These are phyloP conservation scores for Chrysotoxum bicinctum DNA, from an alignment of 2,888 invertebrate species.

Conservation along the genomic window DNA sequence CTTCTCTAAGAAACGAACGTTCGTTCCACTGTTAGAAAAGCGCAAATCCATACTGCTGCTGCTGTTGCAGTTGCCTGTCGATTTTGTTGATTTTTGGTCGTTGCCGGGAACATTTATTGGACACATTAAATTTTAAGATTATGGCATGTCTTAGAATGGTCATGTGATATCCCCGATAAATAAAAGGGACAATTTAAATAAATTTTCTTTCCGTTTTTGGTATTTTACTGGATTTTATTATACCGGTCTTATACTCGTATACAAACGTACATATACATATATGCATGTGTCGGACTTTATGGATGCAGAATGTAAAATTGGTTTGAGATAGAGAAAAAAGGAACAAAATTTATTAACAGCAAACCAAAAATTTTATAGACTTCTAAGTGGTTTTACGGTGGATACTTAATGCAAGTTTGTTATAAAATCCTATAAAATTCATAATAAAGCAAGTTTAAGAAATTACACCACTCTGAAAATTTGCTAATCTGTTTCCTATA, in stretches of 20 bases:
- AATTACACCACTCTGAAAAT: background rate
- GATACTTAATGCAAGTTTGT: background rate
- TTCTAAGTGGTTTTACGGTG: conserved; percentile 19
- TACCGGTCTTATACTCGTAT: conserved; percentile 32
- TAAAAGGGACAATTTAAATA: conserved; percentile 73
- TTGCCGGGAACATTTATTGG: conserved; percentile 70
- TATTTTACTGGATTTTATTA: conserved; percentile 72
- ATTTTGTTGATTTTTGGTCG: conserved; percentile 75
- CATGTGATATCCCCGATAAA: conserved; percentile 73
- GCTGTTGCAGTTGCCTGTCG: conserved; percentile 75
- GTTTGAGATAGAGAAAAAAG: background rate
- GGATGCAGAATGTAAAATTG: conserved; percentile 60
- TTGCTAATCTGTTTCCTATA: background rate
- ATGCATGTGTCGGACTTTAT: conserved; percentile 62
- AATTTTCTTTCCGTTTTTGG: conserved; percentile 72
- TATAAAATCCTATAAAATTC: conserved; percentile 27
- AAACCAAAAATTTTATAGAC: conserved; percentile 11
- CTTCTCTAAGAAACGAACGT: conserved; percentile 71
- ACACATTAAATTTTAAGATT: conserved; percentile 73
- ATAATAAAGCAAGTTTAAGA: background rate
- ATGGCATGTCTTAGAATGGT: conserved; percentile 72
- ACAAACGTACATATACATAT: background rate
- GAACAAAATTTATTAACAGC: background rate
- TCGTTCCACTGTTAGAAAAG: conserved; percentile 62
- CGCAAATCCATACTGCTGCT: conserved; percentile 73